Percentiles rank a stretch among this genome's conserved stretches.
Conservation (phyloP, 2,797 vertebrate species). For the Emys orbicularis region DNA sequence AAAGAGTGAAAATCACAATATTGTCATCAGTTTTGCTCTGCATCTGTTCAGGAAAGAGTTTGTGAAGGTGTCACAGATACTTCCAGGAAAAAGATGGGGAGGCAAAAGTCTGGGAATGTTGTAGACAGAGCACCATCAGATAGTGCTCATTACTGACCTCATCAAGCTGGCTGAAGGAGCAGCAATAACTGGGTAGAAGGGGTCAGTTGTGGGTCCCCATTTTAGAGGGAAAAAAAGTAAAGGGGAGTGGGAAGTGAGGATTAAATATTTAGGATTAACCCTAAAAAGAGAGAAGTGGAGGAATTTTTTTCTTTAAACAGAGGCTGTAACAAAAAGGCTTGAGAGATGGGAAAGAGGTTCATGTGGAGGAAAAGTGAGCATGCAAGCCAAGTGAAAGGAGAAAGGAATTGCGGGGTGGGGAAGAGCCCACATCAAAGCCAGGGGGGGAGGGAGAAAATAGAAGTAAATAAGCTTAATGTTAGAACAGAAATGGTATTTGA, state of each 20-base stretch:
- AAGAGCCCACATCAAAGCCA: background rate
- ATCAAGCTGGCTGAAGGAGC: background rate
- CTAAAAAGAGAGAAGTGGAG: background rate
- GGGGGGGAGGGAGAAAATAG: background rate
- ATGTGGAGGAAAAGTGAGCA: rapidly evolving
- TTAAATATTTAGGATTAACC: background rate
- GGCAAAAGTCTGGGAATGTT: rapidly evolving
- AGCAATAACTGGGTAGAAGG: background rate
- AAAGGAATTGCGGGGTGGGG: background rate
- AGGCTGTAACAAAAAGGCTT: rapidly evolving
- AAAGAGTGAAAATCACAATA: background rate
- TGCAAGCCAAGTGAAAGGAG: background rate
- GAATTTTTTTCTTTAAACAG: background rate
- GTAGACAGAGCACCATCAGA: background rate
- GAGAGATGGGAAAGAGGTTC: background rate
- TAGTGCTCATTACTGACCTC: background rate
- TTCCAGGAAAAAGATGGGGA: rapidly evolving
- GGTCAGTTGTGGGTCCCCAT: background rate
- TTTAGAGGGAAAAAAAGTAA: background rate
- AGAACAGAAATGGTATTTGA: background rate
- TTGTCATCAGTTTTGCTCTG: background rate
- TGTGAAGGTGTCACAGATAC: background rate
- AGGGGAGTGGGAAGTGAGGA: background rate
- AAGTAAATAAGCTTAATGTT: background rate
- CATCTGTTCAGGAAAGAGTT: background rate